A percentile compares a stretch with the other conserved stretches of the same genome.
phyloP scores from a whole-genome alignment of 2,888 invertebrate species.

The Tetheella fluctuosa region DNA sequence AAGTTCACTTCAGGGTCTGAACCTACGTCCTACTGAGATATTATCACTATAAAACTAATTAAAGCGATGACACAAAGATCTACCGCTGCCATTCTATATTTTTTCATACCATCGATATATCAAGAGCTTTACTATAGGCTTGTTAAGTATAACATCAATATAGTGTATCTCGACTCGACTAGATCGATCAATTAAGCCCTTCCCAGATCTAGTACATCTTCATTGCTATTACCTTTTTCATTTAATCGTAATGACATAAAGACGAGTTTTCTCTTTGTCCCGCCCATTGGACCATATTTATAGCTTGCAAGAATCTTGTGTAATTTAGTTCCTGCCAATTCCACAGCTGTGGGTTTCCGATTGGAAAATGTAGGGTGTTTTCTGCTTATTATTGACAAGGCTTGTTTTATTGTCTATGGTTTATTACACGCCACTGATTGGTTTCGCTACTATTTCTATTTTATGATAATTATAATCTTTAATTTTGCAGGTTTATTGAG shows the following conservation, averaged over 20 bases:
- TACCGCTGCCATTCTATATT: background rate
- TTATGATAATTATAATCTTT: background rate
- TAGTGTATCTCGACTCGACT: background rate
- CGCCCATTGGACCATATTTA: conserved; percentile 8
- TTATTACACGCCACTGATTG: background rate
- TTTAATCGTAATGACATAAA: conserved; percentile 3
- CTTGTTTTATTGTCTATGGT: background rate
- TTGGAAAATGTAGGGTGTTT: conserved; percentile 4
- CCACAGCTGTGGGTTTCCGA: background rate
- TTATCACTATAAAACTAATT: too few species aligned
- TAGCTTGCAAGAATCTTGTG: background rate
- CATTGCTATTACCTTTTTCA: conserved; percentile 13
- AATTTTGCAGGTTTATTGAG: background rate
- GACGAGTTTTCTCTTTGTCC: conserved; percentile 11
- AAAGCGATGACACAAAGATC: background rate
- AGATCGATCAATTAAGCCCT: conserved; percentile 10
- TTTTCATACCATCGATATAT: background rate
- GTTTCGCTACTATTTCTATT: background rate
- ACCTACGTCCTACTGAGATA: too few species aligned
- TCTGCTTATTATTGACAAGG: background rate
- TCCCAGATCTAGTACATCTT: conserved; percentile 8
- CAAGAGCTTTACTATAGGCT: background rate
- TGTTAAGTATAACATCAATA: background rate
- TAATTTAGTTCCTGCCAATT: conserved; percentile 4
- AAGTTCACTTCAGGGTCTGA: too few species aligned